Percentiles rank a stretch among this genome's conserved stretches.
Conservation (phyloP, 2,797 vertebrate species). For the Enteromius afrohamiltoni region DNA sequence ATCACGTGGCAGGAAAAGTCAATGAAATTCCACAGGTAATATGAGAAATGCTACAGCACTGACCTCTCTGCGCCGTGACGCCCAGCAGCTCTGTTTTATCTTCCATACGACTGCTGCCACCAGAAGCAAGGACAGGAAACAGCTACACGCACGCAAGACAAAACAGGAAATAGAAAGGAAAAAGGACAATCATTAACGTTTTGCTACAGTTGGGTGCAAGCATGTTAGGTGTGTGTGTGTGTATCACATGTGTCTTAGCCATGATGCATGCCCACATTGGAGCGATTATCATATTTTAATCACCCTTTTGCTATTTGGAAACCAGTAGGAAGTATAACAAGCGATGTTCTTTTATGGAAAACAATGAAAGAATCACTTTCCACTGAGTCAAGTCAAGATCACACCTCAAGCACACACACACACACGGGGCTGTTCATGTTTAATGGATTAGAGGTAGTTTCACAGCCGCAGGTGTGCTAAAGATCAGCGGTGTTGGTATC, state of each 20-base stretch:
- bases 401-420: slow-evolving; percentile 21
- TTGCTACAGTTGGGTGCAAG: background rate
- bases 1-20: background rate
- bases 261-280: slow-evolving; percentile 31
- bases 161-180: slow-evolving; percentile 8
- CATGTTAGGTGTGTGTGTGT: slow-evolving; percentile 27
- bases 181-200: background rate
- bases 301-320: slow-evolving; percentile 21
- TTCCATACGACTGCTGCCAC: slow-evolving; percentile 99
- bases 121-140: slow-evolving; percentile 96
- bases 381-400: background rate
- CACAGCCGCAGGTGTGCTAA: slow-evolving; percentile 8
- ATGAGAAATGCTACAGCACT: slow-evolving; percentile 55
- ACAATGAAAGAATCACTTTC: background rate
- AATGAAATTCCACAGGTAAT: slow-evolving; percentile 3
- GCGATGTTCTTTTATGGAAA: background rate
- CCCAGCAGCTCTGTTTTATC: slow-evolving; percentile 99
- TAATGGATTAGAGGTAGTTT: slow-evolving; percentile 22
- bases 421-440: slow-evolving; percentile 8
- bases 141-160: slow-evolving; percentile 75
- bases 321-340: slow-evolving; percentile 17
- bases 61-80: slow-evolving; percentile 95
- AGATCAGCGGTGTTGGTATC: slow-evolving; percentile 20
- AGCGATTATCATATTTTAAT: slow-evolving; percentile 28
- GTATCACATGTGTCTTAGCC: background rate